phyloP scores from a whole-genome alignment of 2,113 vertebrate genomes.

The Oryzias curvinotus region DNA sequence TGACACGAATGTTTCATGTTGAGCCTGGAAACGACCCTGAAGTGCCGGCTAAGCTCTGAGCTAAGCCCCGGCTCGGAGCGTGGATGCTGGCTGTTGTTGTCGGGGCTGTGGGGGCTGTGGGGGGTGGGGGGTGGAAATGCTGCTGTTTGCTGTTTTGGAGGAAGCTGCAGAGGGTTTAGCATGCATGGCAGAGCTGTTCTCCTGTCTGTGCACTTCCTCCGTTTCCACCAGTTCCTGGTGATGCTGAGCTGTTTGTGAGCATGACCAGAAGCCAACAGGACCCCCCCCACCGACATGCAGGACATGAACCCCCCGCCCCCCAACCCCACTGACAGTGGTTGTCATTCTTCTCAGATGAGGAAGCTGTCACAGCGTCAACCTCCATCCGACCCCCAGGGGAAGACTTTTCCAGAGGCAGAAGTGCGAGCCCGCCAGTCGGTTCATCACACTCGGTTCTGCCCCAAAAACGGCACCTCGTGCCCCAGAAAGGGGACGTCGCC shows the following conservation, averaged over 20 bases:
- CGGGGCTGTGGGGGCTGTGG: constrained; percentile 9
- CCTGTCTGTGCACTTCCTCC: constrained; percentile 56
- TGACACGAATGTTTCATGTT: too few species aligned
- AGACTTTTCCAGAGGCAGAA: constrained; percentile 20
- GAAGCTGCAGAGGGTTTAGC: constrained; percentile 65
- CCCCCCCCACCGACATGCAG: too few species aligned
- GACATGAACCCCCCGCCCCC: too few species aligned
- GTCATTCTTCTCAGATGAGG: constrained; percentile 54
- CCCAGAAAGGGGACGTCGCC: constrained; percentile 19
- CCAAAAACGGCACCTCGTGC: constrained; percentile 29
- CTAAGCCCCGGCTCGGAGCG: constrained; percentile 1
- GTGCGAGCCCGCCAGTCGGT: constrained; percentile 33
- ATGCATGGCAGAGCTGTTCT: constrained; percentile 56
- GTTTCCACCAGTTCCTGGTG: constrained; percentile 24
- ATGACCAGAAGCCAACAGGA: neutral
- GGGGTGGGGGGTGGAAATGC: constrained; percentile 44
- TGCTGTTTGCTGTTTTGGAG: constrained; percentile 56
- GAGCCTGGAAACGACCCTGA: neutral
- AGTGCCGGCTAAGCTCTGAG: neutral
- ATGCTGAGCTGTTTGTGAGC: constrained; percentile 37
- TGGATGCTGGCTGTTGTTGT: neutral
- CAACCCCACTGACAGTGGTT: neutral
- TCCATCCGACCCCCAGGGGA: constrained; percentile 25
- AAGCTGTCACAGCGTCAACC: constrained; percentile 18
- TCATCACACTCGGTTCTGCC: constrained; percentile 61